These are phyloP conservation scores for Ochropacha duplaris DNA, from an alignment of 2,888 invertebrate species.

Conservation along the genomic window DNA sequence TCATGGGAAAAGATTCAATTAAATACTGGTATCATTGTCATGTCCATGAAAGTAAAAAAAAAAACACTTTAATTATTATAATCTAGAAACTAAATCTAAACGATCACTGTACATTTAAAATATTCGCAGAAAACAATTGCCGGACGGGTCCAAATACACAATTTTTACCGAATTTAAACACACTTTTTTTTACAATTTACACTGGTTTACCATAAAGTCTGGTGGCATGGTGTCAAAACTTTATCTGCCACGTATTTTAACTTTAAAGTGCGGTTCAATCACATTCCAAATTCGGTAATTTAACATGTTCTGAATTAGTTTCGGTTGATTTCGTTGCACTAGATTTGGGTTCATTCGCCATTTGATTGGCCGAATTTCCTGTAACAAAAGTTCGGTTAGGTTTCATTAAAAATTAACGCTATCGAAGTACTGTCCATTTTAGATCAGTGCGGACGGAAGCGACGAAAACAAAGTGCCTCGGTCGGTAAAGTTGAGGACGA, in stretches of 20 bases:
- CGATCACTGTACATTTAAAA: neutral
- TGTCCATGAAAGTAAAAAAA: neutral
- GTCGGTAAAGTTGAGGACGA: neutral
- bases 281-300: constrained; percentile 42
- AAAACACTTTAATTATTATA: neutral
- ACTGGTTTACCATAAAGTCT: constrained; percentile 11
- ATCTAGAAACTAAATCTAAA: too few species aligned
- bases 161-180: constrained; percentile 10
- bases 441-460: neutral
- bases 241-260: neutral
- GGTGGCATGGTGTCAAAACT: neutral
- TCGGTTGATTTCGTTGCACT: constrained; percentile 54
- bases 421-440: neutral
- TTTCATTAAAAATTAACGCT: neutral
- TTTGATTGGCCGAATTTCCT: constrained; percentile 50
- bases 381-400: constrained; percentile 20
- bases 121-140: constrained; percentile 4
- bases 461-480: constrained; percentile 2
- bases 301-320: constrained; percentile 45
- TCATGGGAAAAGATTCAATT: neutral
- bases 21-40: neutral
- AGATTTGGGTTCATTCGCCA: constrained; percentile 44
- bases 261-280: constrained; percentile 34
- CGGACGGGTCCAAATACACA: constrained; percentile 25
- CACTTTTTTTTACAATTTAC: constrained; percentile 24